Percentiles rank a stretch among this genome's conserved stretches.
Evolutionary conservation across 2,888 invertebrate species (phyloP).

Genomic region (Trypoxylon attenuatum): DNA sequence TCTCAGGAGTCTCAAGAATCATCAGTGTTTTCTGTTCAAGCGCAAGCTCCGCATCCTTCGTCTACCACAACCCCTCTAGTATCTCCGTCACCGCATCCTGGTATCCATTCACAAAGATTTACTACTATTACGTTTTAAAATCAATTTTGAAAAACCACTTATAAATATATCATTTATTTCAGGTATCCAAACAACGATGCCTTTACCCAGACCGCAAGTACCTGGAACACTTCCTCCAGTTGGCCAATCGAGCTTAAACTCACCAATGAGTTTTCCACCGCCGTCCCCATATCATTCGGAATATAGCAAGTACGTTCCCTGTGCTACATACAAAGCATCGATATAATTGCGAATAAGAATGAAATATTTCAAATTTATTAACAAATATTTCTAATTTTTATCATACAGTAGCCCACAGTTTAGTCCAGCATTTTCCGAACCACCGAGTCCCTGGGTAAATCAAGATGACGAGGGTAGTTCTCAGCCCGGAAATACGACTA

Average conservation of each 20-base stretch:
- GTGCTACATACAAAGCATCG: neutral
- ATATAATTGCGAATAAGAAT: neutral
- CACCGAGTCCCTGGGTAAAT: conserved; percentile 78
- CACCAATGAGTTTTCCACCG: conserved; percentile 85
- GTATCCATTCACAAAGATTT: conserved; percentile 43
- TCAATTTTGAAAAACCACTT: neutral
- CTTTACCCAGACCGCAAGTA: conserved; percentile 71
- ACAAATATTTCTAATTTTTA: conserved; percentile 12
- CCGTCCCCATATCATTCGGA: conserved; percentile 87
- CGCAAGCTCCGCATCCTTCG: conserved; percentile 65
- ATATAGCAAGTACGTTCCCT: conserved; percentile 83
- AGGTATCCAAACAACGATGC: conserved; percentile 55
- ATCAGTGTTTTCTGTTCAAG: conserved; percentile 75
- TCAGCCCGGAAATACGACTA: conserved; percentile 75
- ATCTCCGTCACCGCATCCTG: conserved; percentile 72
- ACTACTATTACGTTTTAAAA: neutral
- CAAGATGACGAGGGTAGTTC: conserved; percentile 72
- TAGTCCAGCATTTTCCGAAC: conserved; percentile 82
- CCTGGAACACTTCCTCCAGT: conserved; percentile 75
- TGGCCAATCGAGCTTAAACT: conserved; percentile 77
- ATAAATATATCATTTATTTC: conserved; percentile 1
- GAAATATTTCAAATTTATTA: neutral
- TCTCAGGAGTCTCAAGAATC: conserved; percentile 87
- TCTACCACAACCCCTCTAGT: conserved; percentile 69
- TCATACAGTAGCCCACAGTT: conserved; percentile 80